Base-by-base conservation (phyloP, 2,113 vertebrate genomes). In the Cariama cristata region DNA sequence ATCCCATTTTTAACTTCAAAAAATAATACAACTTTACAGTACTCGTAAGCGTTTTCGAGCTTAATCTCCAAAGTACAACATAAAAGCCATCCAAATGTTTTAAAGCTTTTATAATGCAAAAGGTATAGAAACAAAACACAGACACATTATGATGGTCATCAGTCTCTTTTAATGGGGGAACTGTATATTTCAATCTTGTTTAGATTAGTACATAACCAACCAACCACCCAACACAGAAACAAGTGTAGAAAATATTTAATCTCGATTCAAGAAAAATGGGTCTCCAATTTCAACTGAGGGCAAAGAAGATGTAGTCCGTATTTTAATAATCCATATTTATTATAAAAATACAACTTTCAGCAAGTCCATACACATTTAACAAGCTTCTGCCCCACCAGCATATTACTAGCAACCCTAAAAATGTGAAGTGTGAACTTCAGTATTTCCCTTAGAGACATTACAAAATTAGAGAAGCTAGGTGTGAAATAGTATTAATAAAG, bases 61-160 rank as follows among this genome's bases (percentile, higher is more conserved):
- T 89, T 86, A 56, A 86, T 28, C 40, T 95, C 81, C 35, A 96
- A 90, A 75, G 86, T 89, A 93, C 53, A 96, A 97, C 63, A 88
- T 69, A 94, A 91, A 97, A 97, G 88, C 79, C 93, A 85, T 92
- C 74, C 93, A 95, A 95, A 85, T 47, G 12, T 84, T 91, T 95
- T 91, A 95, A 35, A 96, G 86, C 59, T 95, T 95, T 97, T 90
- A 89, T 93, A 97, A 98, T 98, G 98, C 97, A 98, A 96, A 97
- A 98, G 82, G 55, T 98, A 97, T 93, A 96, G 96, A 98, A 98
- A 98, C 97, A 98, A 98, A 98, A 98, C 98, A 98, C 98, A 97
- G 98, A 98, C 98, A 98, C 98, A 97, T 97, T 95, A 97, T 96
- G 92, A 96, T 94, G 97, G 97, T 98, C 98, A 98, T 87, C 98